Base-by-base conservation (phyloP, 2,113 vertebrate species). In the Oceanodroma tethys region DNA sequence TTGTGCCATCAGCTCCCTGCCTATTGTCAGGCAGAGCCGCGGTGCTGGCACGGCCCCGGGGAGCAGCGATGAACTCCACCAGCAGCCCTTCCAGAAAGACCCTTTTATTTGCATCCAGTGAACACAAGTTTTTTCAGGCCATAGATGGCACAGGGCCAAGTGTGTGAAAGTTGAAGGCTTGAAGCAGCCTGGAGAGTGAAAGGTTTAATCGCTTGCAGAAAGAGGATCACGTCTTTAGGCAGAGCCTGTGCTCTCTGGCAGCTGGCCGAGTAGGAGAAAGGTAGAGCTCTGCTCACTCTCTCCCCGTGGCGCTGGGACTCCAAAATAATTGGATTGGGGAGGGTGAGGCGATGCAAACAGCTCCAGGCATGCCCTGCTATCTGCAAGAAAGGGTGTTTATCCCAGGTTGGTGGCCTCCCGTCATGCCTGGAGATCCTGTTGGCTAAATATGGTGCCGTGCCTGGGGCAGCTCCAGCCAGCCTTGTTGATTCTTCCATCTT, bases 81-180 rank as follows among this genome's bases (percentile, higher is more conserved):
- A 85, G 84, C 91, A 90, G 82, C 93, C 60, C 48, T 83, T 34
- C 55, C 82, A 94, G 88, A 95, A 96, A 95, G 96, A 81, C 90
- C 81, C 94, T 97, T 97, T 95, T 90, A 95, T 96, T 95, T 27
- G 59, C 93, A 91, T 95, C 94, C 91, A 96, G 85, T 0, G 34
- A 93, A 68, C 91, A 87, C 78, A 59, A 83, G 85, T 88, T 82
- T 92, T 94, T 90, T 71, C 71, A 86, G 81, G 60, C 72, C 20
- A 16, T 86, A 10, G 56, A 17, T 98, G 97, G 97, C 96, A 3
- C 3, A 0, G 21, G 9, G 95, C 96, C 98, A 98, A 97, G 88
- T 97, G 67, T 93, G 97, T 84, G 80, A 98, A 96, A 97, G 97
- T 96, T 97, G 95, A 98, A 91, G 95, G 76, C 86, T 81, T 7